Conservation (phyloP, 2,113 vertebrate species). For the Pyrgilauda ruficollis region DNA sequence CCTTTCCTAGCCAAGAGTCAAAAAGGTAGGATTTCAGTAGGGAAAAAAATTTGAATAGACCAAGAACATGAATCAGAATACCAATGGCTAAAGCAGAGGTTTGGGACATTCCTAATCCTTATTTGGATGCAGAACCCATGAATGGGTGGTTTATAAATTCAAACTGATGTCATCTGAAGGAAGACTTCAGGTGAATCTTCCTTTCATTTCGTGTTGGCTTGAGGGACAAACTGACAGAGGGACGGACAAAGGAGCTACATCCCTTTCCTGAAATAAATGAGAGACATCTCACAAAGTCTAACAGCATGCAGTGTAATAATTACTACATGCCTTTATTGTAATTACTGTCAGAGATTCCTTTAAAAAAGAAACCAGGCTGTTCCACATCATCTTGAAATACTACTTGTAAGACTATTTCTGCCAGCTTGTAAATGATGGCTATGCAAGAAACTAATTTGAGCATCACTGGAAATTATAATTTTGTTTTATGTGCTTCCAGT, state of each 20-base stretch:
- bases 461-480: background rate
- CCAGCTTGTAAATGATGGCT: background rate
- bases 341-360: background rate
- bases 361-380: background rate
- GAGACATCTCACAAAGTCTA: background rate
- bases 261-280: background rate
- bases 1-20: background rate
- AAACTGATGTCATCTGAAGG: background rate
- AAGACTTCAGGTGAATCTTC: constrained; percentile 39
- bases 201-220: constrained; percentile 5
- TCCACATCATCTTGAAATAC: constrained; percentile 2
- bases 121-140: background rate
- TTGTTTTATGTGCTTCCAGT: constrained; percentile 30
- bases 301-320: background rate
- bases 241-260: background rate
- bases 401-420: background rate
- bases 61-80: constrained; percentile 16
- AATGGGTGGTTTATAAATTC: constrained; percentile 14
- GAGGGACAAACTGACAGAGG: background rate
- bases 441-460: constrained; percentile 2
- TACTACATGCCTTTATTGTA: background rate
- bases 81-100: background rate
- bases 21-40: constrained; percentile 4
- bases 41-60: background rate
- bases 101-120: constrained; percentile 17